These are phyloP conservation scores for Caenorhabditis angaria DNA, from an alignment of 2,888 invertebrate genomes.

Conservation along the genomic window DNA sequence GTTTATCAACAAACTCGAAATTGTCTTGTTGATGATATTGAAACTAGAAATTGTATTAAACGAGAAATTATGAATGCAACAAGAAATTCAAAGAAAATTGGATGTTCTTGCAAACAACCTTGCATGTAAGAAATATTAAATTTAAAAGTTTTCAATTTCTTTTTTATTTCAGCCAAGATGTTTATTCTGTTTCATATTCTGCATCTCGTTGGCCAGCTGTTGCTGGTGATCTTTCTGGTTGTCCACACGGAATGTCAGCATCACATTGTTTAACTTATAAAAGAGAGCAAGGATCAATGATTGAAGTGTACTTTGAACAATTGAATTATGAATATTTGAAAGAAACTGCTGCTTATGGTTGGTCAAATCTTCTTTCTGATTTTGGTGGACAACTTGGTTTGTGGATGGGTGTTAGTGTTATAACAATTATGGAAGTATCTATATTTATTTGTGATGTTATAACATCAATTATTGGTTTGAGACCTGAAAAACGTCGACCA, in stretches of 20 bases:
- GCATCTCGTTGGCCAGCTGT: constrained; percentile 63
- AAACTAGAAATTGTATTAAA: constrained; percentile 66
- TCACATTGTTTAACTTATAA: constrained; percentile 63
- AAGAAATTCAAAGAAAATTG: constrained; percentile 42
- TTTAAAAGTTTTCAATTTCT: too few relatives aligned
- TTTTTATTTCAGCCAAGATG: constrained; percentile 59
- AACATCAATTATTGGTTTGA: constrained; percentile 26
- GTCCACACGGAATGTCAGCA: constrained; percentile 59
- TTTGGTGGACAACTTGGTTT: constrained; percentile 69
- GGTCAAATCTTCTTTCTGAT: constrained; percentile 66
- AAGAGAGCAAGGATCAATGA: constrained; percentile 56
- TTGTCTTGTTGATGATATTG: constrained; percentile 66
- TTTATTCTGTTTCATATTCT: constrained; percentile 66
- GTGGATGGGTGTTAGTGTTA: constrained; percentile 67
- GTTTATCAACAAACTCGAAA: constrained; percentile 52
- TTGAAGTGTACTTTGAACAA: constrained; percentile 70
- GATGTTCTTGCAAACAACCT: constrained; percentile 66
- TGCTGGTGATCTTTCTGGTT: constrained; percentile 53
- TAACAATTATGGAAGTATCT: constrained; percentile 60
- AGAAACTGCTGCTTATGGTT: constrained; percentile 68
- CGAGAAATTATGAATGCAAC: constrained; percentile 57
- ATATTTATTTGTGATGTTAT: constrained; percentile 35
- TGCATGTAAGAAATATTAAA: constrained; percentile 59
- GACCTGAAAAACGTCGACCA: constrained; percentile 30
- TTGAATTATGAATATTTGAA: constrained; percentile 67